phyloP scores from a whole-genome alignment of 2,113 vertebrate species.

The Pithys albifrons region DNA sequence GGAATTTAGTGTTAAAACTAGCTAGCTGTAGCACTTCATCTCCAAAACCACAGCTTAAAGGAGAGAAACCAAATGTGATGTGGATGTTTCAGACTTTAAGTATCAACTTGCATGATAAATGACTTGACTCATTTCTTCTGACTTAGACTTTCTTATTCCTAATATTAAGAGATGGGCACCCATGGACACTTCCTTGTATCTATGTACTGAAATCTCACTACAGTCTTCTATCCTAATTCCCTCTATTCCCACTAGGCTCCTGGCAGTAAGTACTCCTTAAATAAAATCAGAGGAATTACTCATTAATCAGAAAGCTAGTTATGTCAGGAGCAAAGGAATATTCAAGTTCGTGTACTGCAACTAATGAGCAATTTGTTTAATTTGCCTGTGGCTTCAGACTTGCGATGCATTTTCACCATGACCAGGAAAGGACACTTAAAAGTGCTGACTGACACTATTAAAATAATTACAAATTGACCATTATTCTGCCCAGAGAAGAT shows the following conservation, averaged over 20 bases:
- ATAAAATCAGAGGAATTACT: constrained; percentile 17
- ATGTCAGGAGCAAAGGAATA: neutral
- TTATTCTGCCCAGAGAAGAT: neutral
- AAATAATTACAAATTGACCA: neutral
- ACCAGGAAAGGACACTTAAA: neutral
- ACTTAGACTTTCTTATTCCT: neutral
- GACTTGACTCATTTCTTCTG: neutral
- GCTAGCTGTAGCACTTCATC: neutral
- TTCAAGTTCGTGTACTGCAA: neutral
- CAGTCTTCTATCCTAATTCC: neutral
- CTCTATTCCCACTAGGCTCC: neutral
- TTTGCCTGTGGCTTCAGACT: neutral
- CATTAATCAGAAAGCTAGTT: constrained; percentile 8
- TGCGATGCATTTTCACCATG: neutral
- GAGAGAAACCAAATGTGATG: neutral
- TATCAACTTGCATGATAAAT: neutral
- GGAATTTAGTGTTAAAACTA: neutral
- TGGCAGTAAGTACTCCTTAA: neutral
- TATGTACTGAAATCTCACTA: neutral
- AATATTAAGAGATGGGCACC: neutral
- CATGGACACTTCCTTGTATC: neutral
- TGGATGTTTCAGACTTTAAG: neutral
- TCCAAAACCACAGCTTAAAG: neutral
- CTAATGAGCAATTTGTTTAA: neutral
- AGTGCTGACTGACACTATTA: neutral